phyloP scores from a whole-genome alignment of 53 echinoderm and acorn worm genomes.

The Astropecten irregularis region DNA sequence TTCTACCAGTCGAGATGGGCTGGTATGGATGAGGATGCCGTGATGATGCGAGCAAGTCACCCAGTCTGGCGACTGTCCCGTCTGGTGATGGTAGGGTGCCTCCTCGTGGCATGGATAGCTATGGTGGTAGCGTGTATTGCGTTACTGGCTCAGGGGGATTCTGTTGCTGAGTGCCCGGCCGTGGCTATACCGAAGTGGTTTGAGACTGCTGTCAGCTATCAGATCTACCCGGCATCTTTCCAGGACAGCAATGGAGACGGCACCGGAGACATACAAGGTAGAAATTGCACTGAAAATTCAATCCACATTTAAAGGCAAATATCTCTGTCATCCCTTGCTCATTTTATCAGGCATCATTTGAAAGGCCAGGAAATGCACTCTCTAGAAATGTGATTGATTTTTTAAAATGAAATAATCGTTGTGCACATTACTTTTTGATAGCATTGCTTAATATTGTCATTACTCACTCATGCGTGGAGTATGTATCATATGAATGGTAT shows the following conservation, averaged over 20 bases:
- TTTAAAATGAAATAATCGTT: too few relatives aligned
- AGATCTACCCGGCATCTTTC: conserved; percentile 73
- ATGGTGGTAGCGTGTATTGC: conserved; percentile 78
- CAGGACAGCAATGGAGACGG: conserved; percentile 81
- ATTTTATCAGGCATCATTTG: too few relatives aligned
- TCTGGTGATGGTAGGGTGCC: conserved; percentile 62
- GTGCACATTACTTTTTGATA: too few relatives aligned
- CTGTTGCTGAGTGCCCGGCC: background rate
- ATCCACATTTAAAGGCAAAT: too few relatives aligned
- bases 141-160: conserved; percentile 46
- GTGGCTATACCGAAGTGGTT: conserved; percentile 73
- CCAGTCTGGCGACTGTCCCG: conserved; percentile 83
- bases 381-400: too few relatives aligned
- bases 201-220: conserved; percentile 74
- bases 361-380: too few relatives aligned
- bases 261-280: conserved; percentile 81
- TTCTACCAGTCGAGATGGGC: conserved; percentile 53
- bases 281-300: background rate
- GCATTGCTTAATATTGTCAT: too few relatives aligned
- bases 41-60: conserved; percentile 68
- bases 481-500: too few relatives aligned
- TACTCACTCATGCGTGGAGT: too few relatives aligned
- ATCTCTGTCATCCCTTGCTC: too few relatives aligned
- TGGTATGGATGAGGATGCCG: conserved; percentile 67
- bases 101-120: conserved; percentile 71